phyloP scores from a whole-genome alignment of 2,888 invertebrate species.

The Eumerus sabulonum region DNA sequence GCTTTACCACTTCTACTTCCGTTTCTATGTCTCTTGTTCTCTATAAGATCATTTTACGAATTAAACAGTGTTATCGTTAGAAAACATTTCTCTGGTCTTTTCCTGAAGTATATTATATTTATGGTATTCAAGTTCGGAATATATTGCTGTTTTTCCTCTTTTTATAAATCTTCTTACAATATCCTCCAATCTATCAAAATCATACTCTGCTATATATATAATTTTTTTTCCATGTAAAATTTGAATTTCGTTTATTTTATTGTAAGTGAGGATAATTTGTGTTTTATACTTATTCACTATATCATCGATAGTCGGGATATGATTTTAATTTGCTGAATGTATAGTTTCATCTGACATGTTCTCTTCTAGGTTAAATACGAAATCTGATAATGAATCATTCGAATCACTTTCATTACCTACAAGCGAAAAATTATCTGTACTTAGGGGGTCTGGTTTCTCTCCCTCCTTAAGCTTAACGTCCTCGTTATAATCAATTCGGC shows the following conservation, averaged over 20 bases:
- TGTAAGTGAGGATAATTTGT: conserved; percentile 18
- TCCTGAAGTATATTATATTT: conserved; percentile 62
- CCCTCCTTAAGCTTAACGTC: conserved; percentile 9
- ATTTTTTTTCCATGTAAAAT: conserved; percentile 16
- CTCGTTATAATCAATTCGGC: conserved; percentile 15
- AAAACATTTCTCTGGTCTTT: conserved; percentile 65
- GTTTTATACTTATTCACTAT: conserved; percentile 13
- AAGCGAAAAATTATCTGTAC: conserved; percentile 14
- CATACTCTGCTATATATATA: conserved; percentile 8
- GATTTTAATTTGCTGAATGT: conserved; percentile 12
- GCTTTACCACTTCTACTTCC: conserved; percentile 62
- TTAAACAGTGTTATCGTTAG: conserved; percentile 54
- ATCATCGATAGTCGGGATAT: conserved; percentile 11
- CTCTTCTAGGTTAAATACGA: conserved; percentile 13
- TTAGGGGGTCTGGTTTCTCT: not conserved
- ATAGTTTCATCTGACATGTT: not conserved
- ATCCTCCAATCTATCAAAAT: conserved; percentile 34
- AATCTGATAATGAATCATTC: conserved; percentile 8
- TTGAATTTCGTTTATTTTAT: conserved; percentile 6
- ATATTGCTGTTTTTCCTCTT: conserved; percentile 64
- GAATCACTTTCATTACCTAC: conserved; percentile 2
- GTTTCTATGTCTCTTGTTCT: conserved; percentile 65
- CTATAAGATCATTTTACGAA: conserved; percentile 65
- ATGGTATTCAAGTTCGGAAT: conserved; percentile 50
- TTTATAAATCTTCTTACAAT: conserved; percentile 56